These are phyloP conservation scores for Nautilus pompilius DNA, from an alignment of 1,140 invertebrate species.

Conservation along the genomic window DNA sequence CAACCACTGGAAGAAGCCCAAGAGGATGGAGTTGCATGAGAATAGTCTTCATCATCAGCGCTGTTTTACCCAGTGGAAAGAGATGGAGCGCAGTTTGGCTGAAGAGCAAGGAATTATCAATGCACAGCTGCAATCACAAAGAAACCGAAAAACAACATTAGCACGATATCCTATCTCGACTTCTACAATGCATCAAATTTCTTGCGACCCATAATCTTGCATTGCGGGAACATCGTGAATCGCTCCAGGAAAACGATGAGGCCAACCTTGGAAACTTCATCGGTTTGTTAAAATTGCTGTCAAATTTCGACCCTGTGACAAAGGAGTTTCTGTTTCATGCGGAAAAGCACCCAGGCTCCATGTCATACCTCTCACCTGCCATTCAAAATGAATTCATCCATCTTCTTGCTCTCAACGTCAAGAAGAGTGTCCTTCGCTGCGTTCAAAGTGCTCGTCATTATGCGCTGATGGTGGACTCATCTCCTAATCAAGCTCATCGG, in stretches of 20 bases:
- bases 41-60: background rate
- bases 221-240: background rate
- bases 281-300: background rate
- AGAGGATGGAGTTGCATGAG: background rate
- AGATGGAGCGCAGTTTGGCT: background rate
- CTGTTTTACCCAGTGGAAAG: background rate
- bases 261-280: background rate
- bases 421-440: background rate
- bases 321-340: background rate
- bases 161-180: background rate
- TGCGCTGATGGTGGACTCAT: background rate
- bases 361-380: background rate
- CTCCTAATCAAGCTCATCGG: background rate
- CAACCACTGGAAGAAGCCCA: background rate
- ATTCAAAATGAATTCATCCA: background rate
- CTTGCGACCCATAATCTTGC: background rate
- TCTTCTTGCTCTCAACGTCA: background rate
- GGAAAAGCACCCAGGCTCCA: background rate
- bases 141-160: background rate
- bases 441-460: background rate
- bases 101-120: background rate
- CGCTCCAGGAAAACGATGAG: background rate
- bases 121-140: background rate
- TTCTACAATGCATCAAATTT: background rate
- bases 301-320: background rate